Conservation (phyloP, 2,797 vertebrate genomes). For the Mormyrus proboscirostris region DNA sequence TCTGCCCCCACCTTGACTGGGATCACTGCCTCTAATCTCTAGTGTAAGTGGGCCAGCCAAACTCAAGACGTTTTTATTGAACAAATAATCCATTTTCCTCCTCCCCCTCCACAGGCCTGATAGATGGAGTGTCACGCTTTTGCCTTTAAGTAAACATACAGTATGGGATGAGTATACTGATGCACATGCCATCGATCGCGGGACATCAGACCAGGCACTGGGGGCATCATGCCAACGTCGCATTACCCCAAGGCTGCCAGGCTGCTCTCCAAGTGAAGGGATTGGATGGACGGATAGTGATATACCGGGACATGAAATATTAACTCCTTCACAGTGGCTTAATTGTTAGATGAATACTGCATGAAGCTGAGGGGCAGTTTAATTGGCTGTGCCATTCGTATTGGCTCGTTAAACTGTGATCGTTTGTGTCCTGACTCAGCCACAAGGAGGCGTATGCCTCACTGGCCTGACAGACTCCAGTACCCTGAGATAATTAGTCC, state of each 20-base stretch:
- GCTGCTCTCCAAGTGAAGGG: not conserved
- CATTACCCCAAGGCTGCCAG: not conserved
- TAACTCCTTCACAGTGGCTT: conserved; percentile 57
- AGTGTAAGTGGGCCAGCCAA: conserved; percentile 44
- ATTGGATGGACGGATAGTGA: conserved; percentile 46
- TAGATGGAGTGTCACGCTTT: conserved; percentile 44
- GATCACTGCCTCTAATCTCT: conserved; percentile 45
- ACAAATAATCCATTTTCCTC: conserved; percentile 48
- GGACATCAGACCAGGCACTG: conserved; percentile 30
- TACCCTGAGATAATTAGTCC: not conserved
- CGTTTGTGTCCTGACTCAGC: conserved; percentile 36
- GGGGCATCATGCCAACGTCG: not conserved
- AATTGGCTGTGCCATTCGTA: conserved; percentile 65
- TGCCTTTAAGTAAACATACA: conserved; percentile 40
- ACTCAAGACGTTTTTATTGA: conserved; percentile 57
- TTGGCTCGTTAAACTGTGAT: conserved; percentile 46
- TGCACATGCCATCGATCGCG: conserved; percentile 20
- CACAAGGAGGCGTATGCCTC: not conserved
- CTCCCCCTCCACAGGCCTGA: conserved; percentile 38
- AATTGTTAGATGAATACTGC: conserved; percentile 73
- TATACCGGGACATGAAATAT: conserved; percentile 63
- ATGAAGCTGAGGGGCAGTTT: conserved; percentile 58
- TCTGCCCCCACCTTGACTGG: conserved; percentile 34
- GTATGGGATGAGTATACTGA: conserved; percentile 29
- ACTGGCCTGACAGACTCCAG: not conserved